phyloP scores from a whole-genome alignment of 2,113 vertebrate species.

The Ifrita kowaldi region DNA sequence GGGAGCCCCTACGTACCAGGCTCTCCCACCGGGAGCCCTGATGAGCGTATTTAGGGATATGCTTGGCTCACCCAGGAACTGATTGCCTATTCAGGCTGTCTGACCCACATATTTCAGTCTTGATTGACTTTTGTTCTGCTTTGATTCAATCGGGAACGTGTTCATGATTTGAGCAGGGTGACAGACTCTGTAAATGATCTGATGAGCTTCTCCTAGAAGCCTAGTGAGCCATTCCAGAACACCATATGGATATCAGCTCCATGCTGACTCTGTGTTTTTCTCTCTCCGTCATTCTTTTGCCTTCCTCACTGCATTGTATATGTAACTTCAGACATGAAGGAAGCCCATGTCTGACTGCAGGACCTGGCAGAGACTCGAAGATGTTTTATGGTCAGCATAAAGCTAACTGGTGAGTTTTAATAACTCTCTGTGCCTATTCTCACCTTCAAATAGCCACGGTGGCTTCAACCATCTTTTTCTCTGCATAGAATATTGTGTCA shows the following conservation, averaged over 20 bases:
- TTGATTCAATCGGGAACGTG: not conserved
- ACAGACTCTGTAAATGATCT: not conserved
- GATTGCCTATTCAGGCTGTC: constrained; percentile 32
- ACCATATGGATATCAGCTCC: not conserved
- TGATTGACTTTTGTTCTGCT: constrained; percentile 31
- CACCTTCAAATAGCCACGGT: not conserved
- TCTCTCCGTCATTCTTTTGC: not conserved
- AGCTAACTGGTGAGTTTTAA: not conserved
- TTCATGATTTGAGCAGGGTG: not conserved
- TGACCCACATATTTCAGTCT: constrained; percentile 3
- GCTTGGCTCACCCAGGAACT: constrained; percentile 1
- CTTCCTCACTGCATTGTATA: not conserved
- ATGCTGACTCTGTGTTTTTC: not conserved
- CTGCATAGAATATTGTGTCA: not conserved
- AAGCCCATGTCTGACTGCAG: not conserved
- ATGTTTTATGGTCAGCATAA: not conserved
- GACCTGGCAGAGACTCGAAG: not conserved
- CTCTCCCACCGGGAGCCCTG: not conserved
- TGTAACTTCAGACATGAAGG: not conserved
- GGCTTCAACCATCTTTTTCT: not conserved
- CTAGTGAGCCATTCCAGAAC: not conserved
- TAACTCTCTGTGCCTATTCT: not conserved
- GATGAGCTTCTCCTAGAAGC: not conserved
- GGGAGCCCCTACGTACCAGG: not conserved
- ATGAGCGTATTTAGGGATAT: constrained; percentile 4